Conservation (phyloP, 30 jellyfish, hydroid and myxozoan species). For the Chironex yamaguchii region DNA sequence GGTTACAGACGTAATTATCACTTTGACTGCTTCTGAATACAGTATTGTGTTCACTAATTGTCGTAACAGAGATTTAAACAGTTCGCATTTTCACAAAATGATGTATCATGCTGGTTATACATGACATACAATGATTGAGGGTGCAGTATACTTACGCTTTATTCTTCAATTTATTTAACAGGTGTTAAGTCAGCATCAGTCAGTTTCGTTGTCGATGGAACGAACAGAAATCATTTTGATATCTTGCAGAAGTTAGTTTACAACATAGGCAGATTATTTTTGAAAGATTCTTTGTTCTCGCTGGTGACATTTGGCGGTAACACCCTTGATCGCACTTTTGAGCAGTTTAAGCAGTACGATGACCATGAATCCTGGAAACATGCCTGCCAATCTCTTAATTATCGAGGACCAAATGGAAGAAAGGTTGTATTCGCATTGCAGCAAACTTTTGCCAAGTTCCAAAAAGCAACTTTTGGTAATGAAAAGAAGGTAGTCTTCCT, state of each 20-base stretch:
- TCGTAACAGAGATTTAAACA: too few relatives aligned
- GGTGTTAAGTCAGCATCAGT: slow-evolving; percentile 83
- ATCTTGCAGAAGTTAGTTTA: slow-evolving; percentile 72
- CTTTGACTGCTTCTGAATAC: too few relatives aligned
- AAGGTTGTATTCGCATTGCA: slow-evolving; percentile 87
- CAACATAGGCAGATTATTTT: slow-evolving; percentile 77
- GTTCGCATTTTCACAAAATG: too few relatives aligned
- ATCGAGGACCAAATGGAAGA: slow-evolving; percentile 82
- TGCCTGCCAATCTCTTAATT: slow-evolving; percentile 53
- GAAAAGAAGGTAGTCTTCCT: slow-evolving; percentile 83
- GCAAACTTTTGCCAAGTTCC: slow-evolving; percentile 65
- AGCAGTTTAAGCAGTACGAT: slow-evolving; percentile 63
- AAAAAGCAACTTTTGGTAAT: slow-evolving; percentile 54
- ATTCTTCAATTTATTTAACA: neutral
- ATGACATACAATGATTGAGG: too few relatives aligned
- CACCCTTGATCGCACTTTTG: slow-evolving; percentile 76
- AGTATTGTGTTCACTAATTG: too few relatives aligned
- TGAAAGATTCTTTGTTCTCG: slow-evolving; percentile 74
- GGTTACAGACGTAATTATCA: too few relatives aligned
- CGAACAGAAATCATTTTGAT: slow-evolving; percentile 87
- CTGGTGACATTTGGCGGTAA: slow-evolving; percentile 89
- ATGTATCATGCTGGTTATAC: too few relatives aligned
- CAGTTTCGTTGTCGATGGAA: slow-evolving; percentile 88
- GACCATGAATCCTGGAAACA: slow-evolving; percentile 23
- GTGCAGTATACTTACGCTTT: neutral